Evolutionary conservation across 2,113 vertebrate genomes (phyloP).

Genomic region (Chlorocebus sabaeus): DNA sequence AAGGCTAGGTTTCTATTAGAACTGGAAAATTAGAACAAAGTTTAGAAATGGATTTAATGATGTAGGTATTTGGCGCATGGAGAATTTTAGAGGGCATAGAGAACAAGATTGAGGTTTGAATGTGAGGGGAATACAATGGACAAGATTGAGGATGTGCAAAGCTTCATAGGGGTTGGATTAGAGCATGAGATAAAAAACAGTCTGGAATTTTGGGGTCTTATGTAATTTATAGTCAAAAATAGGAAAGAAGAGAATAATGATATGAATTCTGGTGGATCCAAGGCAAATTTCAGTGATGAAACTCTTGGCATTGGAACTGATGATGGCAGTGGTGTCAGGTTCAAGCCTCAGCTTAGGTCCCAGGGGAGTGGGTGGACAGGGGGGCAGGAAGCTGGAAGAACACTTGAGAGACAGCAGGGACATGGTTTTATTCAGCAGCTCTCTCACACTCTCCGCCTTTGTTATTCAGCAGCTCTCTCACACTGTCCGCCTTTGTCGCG

Average conservation of each 20-base stretch:
- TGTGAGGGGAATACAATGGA: background rate
- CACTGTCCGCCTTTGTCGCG: too few species aligned
- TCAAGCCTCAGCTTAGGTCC: too few species aligned
- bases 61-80: background rate
- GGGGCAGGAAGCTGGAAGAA: too few species aligned
- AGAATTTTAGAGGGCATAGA: background rate
- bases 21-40: background rate
- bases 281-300: background rate
- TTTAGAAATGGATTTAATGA: background rate
- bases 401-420: too few species aligned
- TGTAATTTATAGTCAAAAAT: background rate
- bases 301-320: background rate
- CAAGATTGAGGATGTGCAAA: background rate
- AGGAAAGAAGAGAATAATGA: background rate
- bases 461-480: too few species aligned
- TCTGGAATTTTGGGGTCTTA: fast-evolving
- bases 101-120: background rate
- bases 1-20: background rate
- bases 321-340: background rate
- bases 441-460: too few species aligned
- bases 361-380: too few species aligned
- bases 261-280: background rate
- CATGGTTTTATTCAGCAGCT: too few species aligned
- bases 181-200: background rate
- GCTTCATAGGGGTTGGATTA: background rate